phyloP scores from a whole-genome alignment of 2,797 vertebrate species.

The Smutsia temminckii region DNA sequence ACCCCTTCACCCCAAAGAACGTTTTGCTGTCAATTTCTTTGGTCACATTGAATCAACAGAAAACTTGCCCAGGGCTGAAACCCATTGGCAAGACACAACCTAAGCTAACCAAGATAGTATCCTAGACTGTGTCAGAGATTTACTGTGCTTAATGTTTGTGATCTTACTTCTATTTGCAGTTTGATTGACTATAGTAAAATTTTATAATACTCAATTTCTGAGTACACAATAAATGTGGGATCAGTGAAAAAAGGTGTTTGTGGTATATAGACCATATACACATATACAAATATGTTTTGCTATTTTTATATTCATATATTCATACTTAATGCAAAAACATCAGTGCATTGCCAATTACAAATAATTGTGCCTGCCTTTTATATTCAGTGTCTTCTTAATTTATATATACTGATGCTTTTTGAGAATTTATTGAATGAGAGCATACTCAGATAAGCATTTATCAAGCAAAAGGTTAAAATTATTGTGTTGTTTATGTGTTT shows the following conservation, averaged over 20 bases:
- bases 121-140: not conserved
- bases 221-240: not conserved
- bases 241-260: not conserved
- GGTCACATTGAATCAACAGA: too few species aligned
- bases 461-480: not conserved
- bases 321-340: not conserved
- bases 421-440: not conserved
- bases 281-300: not conserved
- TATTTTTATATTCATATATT: not conserved
- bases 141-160: not conserved
- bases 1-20: too few species aligned
- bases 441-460: not conserved
- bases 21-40: too few species aligned
- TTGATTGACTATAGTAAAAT: not conserved
- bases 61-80: too few species aligned
- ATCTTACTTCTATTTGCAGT: not conserved
- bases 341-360: not conserved
- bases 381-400: not conserved
- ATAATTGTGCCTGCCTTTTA: not conserved
- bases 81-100: not conserved
- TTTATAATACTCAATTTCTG: not conserved
- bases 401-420: not conserved
- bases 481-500: not conserved
- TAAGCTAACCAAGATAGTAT: not conserved
- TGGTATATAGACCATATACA: not conserved